Evolutionary conservation across 1,140 invertebrate genomes (phyloP), one percentile per base, ranked within the genome.

Genomic region (Pogonomyrmex barbatus): DNA sequence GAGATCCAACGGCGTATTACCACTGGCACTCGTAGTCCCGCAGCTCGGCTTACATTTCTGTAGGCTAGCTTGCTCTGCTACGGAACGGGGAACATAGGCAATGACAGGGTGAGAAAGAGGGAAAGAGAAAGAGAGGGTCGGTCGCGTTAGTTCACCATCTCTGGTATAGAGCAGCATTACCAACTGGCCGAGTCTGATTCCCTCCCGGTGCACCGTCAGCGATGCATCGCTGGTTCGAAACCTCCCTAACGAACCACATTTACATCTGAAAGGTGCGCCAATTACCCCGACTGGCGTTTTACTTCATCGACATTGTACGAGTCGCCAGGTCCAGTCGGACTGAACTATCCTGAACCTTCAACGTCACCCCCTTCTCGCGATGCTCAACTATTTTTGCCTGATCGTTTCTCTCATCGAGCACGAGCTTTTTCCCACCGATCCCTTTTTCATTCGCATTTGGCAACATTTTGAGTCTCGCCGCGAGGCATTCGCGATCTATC

Each of bases 251-350:
- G 92, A 93, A 93, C 92, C 93, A 88, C 92, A 93, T 93, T 93
- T 93, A 93, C 93, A 93, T 93, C 90, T 93, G 93, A 93, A 93
- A 93, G 93, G 92, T 91, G 86, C 86, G 88, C 91, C 93, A 93
- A 93, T 93, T 93, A 93, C 92, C 87, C 60, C 56, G 86, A 88
- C 62, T 87, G 86, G 86, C 91, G 89, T 93, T 93, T 93, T 92
- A 93, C 92, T 92, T 92, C 90, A 92, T 88, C 91, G 90, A 71
- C 88, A 85, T 85, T 88, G 90, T 79, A 84, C 87, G 71, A 88
- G 79, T 85, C 84, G 70, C 14, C 87, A 60, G 56, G 50, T 58
- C 33, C 63, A 42, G 45, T 24, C 42, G 54, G 62, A 58, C 71
- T 60, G 14, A 47, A 68, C 62, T 45, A 62, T 6, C 68, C 24